These are phyloP conservation scores for zebrafish (Danio rerio) DNA, from an alignment of 2,113 vertebrate species.

Conservation along the genomic window GRCz12tu NC_133193.1:29431501-29432000, in stretches of 20 bases:
- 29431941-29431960: slow-evolving; percentile 91
- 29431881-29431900: not conserved
- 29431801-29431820: too few species aligned
- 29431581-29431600: slow-evolving; percentile 95
- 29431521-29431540: slow-evolving; percentile 96
- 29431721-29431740: too few species aligned
- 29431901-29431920: not conserved
- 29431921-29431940: not conserved
- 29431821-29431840: too few species aligned
- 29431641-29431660: too few species aligned
- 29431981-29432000: slow-evolving; percentile 91
- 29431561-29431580: slow-evolving; percentile 89
- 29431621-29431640: too few species aligned
- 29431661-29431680: too few species aligned
- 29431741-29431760: too few species aligned
- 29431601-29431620: not conserved
- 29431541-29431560: slow-evolving; percentile 88
- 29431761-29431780: too few species aligned
- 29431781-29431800: too few species aligned
- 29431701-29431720: too few species aligned
- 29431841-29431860: not conserved
- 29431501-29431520: slow-evolving; percentile 93
- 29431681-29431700: too few species aligned
- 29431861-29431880: not conserved
- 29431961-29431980: slow-evolving; percentile 92